phyloP scores from a whole-genome alignment of 2,797 vertebrate species.

The Garrulus glandarius region DNA sequence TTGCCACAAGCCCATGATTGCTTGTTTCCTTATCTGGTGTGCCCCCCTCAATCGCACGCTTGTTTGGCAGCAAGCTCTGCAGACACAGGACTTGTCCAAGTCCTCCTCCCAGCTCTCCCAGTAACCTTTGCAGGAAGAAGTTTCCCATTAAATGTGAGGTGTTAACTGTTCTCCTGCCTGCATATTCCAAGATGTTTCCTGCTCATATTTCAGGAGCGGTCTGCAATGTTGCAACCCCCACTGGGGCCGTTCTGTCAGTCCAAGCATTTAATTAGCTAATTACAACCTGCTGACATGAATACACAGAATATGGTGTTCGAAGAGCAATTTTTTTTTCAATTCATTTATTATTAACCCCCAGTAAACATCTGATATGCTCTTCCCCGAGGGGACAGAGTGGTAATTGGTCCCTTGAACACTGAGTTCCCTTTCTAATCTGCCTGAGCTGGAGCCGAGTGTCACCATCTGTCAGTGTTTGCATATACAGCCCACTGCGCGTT shows the following conservation, averaged over 20 bases:
- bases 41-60: rapidly evolving
- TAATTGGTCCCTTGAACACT: slow-evolving; percentile 77
- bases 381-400: slow-evolving; percentile 75
- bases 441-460: slow-evolving; percentile 68
- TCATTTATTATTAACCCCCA: slow-evolving; percentile 75
- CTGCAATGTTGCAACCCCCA: slow-evolving; percentile 55
- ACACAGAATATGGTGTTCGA: slow-evolving; percentile 65
- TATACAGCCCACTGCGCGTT: slow-evolving; percentile 36
- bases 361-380: slow-evolving; percentile 75
- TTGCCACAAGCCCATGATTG: not conserved
- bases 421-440: slow-evolving; percentile 73
- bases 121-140: slow-evolving; percentile 60
- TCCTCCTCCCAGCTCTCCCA: slow-evolving; percentile 41
- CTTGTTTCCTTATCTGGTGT: not conserved
- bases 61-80: not conserved
- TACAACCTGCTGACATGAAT: slow-evolving; percentile 77
- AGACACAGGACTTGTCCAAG: not conserved
- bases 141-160: slow-evolving; percentile 47
- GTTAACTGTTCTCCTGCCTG: slow-evolving; percentile 49
- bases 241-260: slow-evolving; percentile 72
- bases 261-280: slow-evolving; percentile 79
- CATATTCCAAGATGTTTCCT: slow-evolving; percentile 69
- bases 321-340: slow-evolving; percentile 68
- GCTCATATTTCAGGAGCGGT: slow-evolving; percentile 59
- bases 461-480: slow-evolving; percentile 78